phyloP scores from a whole-genome alignment of 1,140 invertebrate genomes.

The Gonatopus flavifemur region DNA sequence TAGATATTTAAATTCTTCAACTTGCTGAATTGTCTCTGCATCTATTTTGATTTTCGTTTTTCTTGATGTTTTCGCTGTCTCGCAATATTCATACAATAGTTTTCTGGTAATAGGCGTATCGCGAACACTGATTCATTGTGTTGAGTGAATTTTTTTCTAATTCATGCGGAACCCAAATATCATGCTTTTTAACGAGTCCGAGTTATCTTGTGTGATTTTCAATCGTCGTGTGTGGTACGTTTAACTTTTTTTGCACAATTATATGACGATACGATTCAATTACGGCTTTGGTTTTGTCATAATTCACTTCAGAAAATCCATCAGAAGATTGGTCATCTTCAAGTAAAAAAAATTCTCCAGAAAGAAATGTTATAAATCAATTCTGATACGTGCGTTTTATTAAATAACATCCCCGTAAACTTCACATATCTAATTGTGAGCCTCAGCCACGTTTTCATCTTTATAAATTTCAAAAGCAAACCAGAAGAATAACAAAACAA shows the following conservation, averaged over 20 bases:
- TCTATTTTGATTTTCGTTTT: not conserved
- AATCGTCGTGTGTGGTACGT: constrained; percentile 5
- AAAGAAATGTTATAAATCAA: constrained; percentile 9
- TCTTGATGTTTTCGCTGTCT: not conserved
- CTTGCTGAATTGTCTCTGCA: too few relatives aligned
- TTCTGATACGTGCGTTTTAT: constrained; percentile 7
- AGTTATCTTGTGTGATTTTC: constrained; percentile 3
- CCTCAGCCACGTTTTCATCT: constrained; percentile 2
- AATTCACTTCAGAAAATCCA: not conserved
- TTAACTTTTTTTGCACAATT: constrained; percentile 1
- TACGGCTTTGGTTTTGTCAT: constrained; percentile 1
- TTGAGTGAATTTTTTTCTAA: not conserved
- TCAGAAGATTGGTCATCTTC: constrained; percentile 5
- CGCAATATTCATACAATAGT: constrained; percentile 7
- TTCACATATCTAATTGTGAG: too few relatives aligned
- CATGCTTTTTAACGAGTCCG: constrained; percentile 2
- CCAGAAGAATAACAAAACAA: constrained; percentile 5
- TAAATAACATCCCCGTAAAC: too few relatives aligned
- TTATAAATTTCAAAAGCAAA: constrained; percentile 2
- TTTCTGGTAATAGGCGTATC: too few relatives aligned
- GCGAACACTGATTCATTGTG: constrained; percentile 2
- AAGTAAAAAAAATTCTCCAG: constrained; percentile 4
- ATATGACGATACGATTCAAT: constrained; percentile 6
- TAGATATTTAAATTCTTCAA: too few relatives aligned
- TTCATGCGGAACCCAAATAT: too few relatives aligned